Base-by-base conservation (phyloP, 2,888 invertebrate species). In the Griposia aprilina region DNA sequence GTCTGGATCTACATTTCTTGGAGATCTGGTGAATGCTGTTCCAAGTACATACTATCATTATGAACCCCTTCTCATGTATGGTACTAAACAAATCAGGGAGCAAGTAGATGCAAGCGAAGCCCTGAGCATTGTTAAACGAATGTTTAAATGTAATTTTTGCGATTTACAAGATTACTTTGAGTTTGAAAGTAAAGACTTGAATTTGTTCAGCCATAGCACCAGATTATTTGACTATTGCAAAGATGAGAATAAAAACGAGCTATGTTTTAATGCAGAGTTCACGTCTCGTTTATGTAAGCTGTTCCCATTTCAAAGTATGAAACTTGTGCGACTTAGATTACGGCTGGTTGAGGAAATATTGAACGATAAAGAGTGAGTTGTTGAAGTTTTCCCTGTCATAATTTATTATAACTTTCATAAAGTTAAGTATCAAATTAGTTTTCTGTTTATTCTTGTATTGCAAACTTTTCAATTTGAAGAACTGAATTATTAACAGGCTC, bases 31-130 rank as follows among this genome's bases (percentile, higher is more conserved):
- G 65, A 98, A 98, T 93, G 97, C 98, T 36, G 97, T 98, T 92
- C 99, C 99, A 20, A 98, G 98, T 48, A 99, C 98, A 93, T 99
- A 97, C 94, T 99, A 99, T 95, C 99, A 99, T 93, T 99, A 99
- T 92, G 99, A 99, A 94, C 99, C 99, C n/a, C 95, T 99, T 76
- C 96, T 99, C 76, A 98, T 98, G 92, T 98, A 98, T 94, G 98
- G 98, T 81, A 98, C 98, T 87, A 97, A 98, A 84, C 98, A 98
- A 96, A 98, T 98, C 74, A 97, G 99, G 88, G 98, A 98, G 7
- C 97, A 98, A n/a, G 98, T 98, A 11, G 95, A 98, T 65, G 97
- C 98, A 20, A 97, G 97, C 59, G 94, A 97, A 86, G 98, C 98
- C 45, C 91, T 98, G 79, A 95, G 94, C 74, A 98, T 97, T 91